Conservation (phyloP, 2,113 vertebrate species). For the Bujurquina vittata region DNA sequence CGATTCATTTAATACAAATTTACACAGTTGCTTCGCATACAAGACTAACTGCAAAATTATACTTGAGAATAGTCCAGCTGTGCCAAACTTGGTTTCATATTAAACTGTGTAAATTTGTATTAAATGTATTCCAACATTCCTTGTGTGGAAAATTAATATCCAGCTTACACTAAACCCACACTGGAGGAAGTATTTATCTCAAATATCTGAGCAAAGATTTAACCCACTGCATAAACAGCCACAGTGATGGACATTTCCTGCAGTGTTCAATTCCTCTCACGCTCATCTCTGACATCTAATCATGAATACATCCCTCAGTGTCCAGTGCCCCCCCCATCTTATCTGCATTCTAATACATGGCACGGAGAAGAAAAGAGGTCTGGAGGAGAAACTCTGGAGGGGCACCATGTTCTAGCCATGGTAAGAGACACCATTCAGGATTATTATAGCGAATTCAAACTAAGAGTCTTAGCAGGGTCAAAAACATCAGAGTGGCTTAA, state of each 20-base stretch:
- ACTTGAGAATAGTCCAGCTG: too few relatives aligned
- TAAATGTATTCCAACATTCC: background rate
- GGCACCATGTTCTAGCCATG: background rate
- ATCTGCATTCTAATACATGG: conserved; percentile 13
- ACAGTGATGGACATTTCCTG: background rate
- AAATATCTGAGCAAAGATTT: background rate
- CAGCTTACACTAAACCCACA: background rate
- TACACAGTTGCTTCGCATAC: too few relatives aligned
- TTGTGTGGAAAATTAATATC: conserved; percentile 24
- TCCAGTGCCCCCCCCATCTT: background rate
- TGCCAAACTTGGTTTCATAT: too few relatives aligned
- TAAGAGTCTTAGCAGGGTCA: background rate
- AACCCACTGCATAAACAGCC: background rate
- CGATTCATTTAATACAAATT: background rate
- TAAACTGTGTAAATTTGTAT: too few relatives aligned
- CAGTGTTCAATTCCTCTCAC: background rate
- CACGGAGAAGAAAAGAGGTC: background rate
- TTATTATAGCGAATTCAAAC: background rate
- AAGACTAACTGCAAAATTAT: too few relatives aligned
- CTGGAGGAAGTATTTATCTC: conserved; percentile 1
- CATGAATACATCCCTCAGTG: conserved; percentile 37
- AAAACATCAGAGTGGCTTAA: background rate
- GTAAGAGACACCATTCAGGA: background rate
- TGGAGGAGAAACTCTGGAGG: background rate
- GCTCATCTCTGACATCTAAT: conserved; percentile 18